Base-by-base conservation (phyloP, 2,113 vertebrate species). In the Halichoerus grypus region DNA sequence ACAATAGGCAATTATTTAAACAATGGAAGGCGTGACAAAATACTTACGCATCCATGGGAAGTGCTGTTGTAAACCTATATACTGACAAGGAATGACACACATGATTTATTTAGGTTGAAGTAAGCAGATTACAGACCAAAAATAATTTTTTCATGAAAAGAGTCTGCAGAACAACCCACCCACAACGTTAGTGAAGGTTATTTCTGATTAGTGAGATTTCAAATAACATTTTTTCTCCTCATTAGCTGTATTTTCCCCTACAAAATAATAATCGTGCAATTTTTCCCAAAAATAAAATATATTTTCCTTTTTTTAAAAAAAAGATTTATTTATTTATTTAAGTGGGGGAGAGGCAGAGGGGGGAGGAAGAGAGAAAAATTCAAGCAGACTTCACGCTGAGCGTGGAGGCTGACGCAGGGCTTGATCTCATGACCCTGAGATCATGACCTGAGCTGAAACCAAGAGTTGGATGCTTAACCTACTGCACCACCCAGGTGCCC, bases 1-100 rank as follows among this genome's bases (percentile, higher is more conserved):
- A 92, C 46, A 90, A 81, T 57, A 84, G 46, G 14, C 8, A 82
- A 67, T 55, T 59, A 36, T 65, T 79, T 89, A 65, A 97, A 90
- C 51, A 84, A 84, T 21, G 15, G 36, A 55, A 97, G 14, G 18
- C 31, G 4, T 71, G n/a, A 88, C 69, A 97, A 82, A 69, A 88
- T 53, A 46, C 19, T 59, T 61, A 8, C 0, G 2, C 4, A 42
- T 46, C 28, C 28, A 22, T 8, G 67, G 80, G 85, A 84, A 88
- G 71, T 42, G 14, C 16, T 72, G 5, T 24, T 42, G 14, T 9
- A 71, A 59, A 39, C 51, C 33, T 12, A 7, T 11, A 31, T 24
- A 12, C 69, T 77, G 42, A 94, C 5, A 53, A 92, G 10, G 10
- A 92, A 88, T 67, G 21, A 33, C 2, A 36, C 1, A 36, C 33